Evolutionary conservation across 1,140 invertebrate species (phyloP).

Genomic region (Drosophila nannoptera): DNA sequence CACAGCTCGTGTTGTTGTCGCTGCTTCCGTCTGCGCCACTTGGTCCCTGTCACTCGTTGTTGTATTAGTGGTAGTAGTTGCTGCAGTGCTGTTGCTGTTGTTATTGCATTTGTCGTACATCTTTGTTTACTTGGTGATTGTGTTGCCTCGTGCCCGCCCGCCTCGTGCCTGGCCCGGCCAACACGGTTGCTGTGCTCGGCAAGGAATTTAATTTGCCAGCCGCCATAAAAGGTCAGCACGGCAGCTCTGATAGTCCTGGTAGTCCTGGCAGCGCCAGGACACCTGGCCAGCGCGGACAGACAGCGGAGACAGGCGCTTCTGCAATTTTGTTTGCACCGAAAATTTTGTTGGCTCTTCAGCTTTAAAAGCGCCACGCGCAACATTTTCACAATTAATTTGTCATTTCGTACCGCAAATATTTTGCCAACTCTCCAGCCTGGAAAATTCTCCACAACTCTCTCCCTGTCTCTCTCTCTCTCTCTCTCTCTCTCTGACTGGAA

Average conservation of each 20-base stretch:
- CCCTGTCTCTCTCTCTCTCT: too few relatives aligned
- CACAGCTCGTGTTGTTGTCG: conserved; percentile 7
- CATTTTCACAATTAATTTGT: conserved; percentile 65
- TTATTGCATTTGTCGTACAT: conserved; percentile 64
- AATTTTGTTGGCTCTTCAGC: conserved; percentile 58
- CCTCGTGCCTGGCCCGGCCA: background rate
- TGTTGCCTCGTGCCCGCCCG: conserved; percentile 51
- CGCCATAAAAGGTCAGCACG: conserved; percentile 27
- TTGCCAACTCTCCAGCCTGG: conserved; percentile 10
- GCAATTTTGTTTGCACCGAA: conserved; percentile 47
- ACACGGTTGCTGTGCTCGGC: conserved; percentile 14
- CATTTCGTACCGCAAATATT: conserved; percentile 47
- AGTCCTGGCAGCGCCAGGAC: conserved; percentile 5
- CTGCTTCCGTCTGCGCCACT: conserved; percentile 2
- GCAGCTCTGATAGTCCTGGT: background rate
- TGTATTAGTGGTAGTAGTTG: conserved; percentile 10
- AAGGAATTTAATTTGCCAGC: conserved; percentile 69
- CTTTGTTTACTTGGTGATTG: conserved; percentile 67
- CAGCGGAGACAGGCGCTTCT: conserved; percentile 1
- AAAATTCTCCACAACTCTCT: background rate
- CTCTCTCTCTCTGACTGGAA: background rate
- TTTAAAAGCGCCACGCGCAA: conserved; percentile 29
- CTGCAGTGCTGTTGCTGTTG: conserved; percentile 19
- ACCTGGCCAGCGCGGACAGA: background rate
- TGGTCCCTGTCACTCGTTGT: background rate